phyloP scores from a whole-genome alignment of 2,888 invertebrate species.

The Amphipoea lucens region DNA sequence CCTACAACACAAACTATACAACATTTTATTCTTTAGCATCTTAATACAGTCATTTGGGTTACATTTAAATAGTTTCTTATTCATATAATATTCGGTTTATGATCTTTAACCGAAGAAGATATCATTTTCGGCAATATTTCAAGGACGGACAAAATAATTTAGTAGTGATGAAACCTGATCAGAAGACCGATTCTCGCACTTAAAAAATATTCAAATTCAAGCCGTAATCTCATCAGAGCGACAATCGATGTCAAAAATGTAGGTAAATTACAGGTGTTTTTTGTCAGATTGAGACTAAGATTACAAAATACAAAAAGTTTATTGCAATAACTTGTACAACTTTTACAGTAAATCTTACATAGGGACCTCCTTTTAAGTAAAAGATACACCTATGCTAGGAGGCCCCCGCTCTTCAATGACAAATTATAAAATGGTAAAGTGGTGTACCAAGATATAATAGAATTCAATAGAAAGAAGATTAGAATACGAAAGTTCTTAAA shows the following conservation, averaged over 20 bases:
- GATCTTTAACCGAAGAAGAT: too few relatives aligned
- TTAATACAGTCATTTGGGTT: not conserved
- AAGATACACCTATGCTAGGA: too few relatives aligned
- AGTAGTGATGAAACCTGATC: not conserved
- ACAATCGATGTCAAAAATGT: not conserved
- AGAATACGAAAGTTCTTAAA: not conserved
- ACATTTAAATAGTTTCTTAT: not conserved
- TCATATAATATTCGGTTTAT: not conserved
- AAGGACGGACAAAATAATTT: not conserved
- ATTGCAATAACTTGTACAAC: too few relatives aligned
- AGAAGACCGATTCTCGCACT: not conserved
- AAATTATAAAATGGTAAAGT: too few relatives aligned
- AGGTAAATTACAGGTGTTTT: too few relatives aligned
- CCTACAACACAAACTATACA: slow-evolving; percentile 69
- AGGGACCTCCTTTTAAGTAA: too few relatives aligned
- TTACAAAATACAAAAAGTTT: not conserved
- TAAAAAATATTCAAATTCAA: not conserved
- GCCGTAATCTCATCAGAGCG: too few relatives aligned
- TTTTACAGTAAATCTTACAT: too few relatives aligned
- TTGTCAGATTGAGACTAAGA: not conserved
- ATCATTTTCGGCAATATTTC: not conserved
- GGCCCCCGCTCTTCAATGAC: too few relatives aligned
- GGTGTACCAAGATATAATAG: too few relatives aligned
- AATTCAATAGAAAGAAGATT: too few relatives aligned
- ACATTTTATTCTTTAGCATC: not conserved